Evolutionary conservation across 2,113 vertebrate species (phyloP).

Genomic region (Ameiurus melas): DNA sequence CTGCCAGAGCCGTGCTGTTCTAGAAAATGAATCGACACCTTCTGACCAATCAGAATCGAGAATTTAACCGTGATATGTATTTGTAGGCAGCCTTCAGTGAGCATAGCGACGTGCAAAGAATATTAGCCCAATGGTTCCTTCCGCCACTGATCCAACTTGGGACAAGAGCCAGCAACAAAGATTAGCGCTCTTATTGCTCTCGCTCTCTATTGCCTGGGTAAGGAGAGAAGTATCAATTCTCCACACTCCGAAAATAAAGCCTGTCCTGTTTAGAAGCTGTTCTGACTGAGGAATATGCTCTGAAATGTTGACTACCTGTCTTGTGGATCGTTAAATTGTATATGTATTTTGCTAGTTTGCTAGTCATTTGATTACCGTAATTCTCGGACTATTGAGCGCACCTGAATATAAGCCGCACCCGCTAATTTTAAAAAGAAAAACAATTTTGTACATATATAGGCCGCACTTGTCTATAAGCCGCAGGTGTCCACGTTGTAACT

Average conservation of each 20-base stretch:
- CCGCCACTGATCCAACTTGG: background rate
- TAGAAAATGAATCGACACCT: background rate
- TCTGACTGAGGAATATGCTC: background rate
- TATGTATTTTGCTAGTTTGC: background rate
- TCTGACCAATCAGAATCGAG: background rate
- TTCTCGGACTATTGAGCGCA: too few relatives aligned
- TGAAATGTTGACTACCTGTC: background rate
- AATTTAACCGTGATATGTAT: background rate
- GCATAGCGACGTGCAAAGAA: slow-evolving; percentile 1
- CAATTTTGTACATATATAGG: too few relatives aligned
- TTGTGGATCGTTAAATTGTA: background rate
- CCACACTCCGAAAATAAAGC: background rate
- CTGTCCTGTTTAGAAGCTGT: background rate
- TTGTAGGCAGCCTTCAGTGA: background rate
- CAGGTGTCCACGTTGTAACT: too few relatives aligned
- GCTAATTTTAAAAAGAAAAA: too few relatives aligned
- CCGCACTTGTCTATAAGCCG: too few relatives aligned
- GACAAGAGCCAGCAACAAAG: slow-evolving; percentile 15
- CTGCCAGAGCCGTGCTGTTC: too few relatives aligned
- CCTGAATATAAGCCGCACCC: too few relatives aligned
- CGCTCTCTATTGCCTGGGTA: background rate
- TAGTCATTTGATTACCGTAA: background rate
- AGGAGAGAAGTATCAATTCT: background rate
- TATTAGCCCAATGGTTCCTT: slow-evolving; percentile 14
- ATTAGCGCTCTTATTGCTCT: slow-evolving; percentile 10